phyloP scores from a whole-genome alignment of 1,140 invertebrate genomes.

The Medauroidea extradentata region DNA sequence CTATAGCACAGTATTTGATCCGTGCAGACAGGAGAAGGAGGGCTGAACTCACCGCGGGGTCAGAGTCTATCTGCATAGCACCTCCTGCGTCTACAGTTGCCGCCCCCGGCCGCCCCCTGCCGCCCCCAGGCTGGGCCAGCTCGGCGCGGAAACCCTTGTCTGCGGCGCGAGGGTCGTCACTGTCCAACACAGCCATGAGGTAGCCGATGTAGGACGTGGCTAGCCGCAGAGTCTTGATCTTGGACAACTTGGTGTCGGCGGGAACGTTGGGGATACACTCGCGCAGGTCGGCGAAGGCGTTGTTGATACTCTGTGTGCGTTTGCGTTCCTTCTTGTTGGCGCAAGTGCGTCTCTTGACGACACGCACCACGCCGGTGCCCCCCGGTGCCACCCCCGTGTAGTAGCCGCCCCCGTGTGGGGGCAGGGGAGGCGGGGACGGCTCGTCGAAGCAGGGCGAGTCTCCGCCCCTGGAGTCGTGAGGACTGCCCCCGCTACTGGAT shows the following conservation, averaged over 20 bases:
- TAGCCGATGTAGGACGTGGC: slow-evolving; percentile 91
- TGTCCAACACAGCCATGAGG: slow-evolving; percentile 73
- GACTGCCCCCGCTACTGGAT: slow-evolving; percentile 2
- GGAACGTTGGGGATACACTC: slow-evolving; percentile 96
- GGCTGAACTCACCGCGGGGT: not conserved
- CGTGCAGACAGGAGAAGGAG: too few relatives aligned
- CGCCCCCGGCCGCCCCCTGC: not conserved
- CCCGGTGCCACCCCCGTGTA: too few relatives aligned
- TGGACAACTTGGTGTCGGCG: slow-evolving; percentile 87
- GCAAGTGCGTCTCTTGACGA: slow-evolving; percentile 11
- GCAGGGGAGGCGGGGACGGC: not conserved
- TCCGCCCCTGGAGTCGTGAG: not conserved
- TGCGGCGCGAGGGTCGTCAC: slow-evolving; percentile 59
- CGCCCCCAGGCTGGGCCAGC: slow-evolving; percentile 37
- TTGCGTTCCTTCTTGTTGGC: slow-evolving; percentile 93
- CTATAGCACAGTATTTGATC: too few relatives aligned
- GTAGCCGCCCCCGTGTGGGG: not conserved
- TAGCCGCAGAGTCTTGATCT: slow-evolving; percentile 86
- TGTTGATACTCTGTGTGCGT: slow-evolving; percentile 91
- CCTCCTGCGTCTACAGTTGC: not conserved
- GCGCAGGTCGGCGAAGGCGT: slow-evolving; percentile 84
- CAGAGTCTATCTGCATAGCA: not conserved
- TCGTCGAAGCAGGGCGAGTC: slow-evolving; percentile 8
- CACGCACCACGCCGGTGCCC: not conserved
- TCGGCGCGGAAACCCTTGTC: slow-evolving; percentile 70